Base-by-base conservation (phyloP, 2,797 vertebrate species). In the Hippopotamyrus pictus region DNA sequence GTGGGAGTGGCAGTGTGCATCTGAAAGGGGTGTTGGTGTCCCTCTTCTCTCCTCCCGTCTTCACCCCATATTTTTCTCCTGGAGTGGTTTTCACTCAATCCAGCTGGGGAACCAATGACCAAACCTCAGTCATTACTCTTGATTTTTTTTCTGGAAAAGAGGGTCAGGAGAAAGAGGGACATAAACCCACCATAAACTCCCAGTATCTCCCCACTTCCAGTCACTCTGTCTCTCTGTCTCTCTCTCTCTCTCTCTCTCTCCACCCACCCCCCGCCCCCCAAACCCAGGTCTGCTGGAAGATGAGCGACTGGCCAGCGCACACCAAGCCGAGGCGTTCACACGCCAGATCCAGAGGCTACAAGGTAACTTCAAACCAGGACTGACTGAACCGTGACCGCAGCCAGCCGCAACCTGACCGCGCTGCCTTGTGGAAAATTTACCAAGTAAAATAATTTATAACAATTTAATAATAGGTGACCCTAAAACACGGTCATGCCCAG, bases 281-380 rank as follows among this genome's bases (percentile, higher is more conserved):
- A 83, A 86, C 89, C 17, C 93, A 98, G 97, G 97, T 54, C 93
- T 97, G 90, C 86, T 98, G 90, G 97, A 98, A 51, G 97, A 97
- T 0, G 97, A 98, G 91, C 96, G 97, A 0, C 92, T 97, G 92
- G 96, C 97, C 33, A 97, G 97, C 0, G 96, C 97, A 3, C 95
- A 97, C 89, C 97, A 98, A 93, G 97, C 97, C 0, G 97, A 98
- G 92, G 96, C 93, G 83, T 98, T 98, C 93, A 97, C 96, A 90
- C 95, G 97, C 91, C 96, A 98, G 93, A 98, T 98, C 93, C 97
- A 98, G 92, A 95, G 95, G 54, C 96, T 98, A 25, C 97, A 98
- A 95, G 97, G 97, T 97, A 93, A 91, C 8, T 53, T 22, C 25
- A 29, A 22, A 29, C 5, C 44, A 85, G 3, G 12, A 62, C 50